Conservation (phyloP, 1,140 invertebrate genomes). For the Camponotus vicinus region DNA sequence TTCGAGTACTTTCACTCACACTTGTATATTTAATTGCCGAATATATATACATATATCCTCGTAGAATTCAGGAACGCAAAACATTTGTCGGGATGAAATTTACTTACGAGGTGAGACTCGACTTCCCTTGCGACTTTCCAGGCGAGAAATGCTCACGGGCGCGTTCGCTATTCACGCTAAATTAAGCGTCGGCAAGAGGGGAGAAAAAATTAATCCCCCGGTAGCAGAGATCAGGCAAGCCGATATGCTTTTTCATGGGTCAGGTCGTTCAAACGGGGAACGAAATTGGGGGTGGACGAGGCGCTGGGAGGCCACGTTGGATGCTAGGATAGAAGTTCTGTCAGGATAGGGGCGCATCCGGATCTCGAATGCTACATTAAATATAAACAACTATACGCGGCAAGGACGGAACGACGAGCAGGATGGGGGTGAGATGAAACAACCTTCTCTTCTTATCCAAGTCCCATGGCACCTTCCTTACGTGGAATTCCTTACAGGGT, state of each 20-base stretch:
- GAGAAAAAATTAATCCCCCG: constrained; percentile 66
- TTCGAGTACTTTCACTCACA: neutral
- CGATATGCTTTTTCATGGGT: constrained; percentile 68
- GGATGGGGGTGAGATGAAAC: constrained; percentile 8
- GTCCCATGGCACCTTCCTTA: constrained; percentile 42
- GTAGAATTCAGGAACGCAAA: neutral
- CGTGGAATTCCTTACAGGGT: constrained; percentile 59
- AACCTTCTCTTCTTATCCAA: constrained; percentile 36
- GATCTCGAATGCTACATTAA: constrained; percentile 71
- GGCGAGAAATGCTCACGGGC: constrained; percentile 9
- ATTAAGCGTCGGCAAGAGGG: constrained; percentile 56
- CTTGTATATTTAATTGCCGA: constrained; percentile 35
- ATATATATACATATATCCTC: neutral
- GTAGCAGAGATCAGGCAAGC: constrained; percentile 57
- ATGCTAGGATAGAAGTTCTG: constrained; percentile 53
- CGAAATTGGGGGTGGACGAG: constrained; percentile 39
- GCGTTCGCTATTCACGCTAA: constrained; percentile 62
- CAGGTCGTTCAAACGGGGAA: constrained; percentile 50
- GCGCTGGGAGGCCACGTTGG: constrained; percentile 12
- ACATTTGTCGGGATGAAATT: constrained; percentile 20
- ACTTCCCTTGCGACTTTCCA: neutral
- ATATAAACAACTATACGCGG: constrained; percentile 47
- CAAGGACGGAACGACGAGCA: neutral
- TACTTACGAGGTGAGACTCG: constrained; percentile 1
- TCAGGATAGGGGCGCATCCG: constrained; percentile 69